Evolutionary conservation across 2,113 vertebrate species (phyloP).

Genomic region (Oriolus oriolus): DNA sequence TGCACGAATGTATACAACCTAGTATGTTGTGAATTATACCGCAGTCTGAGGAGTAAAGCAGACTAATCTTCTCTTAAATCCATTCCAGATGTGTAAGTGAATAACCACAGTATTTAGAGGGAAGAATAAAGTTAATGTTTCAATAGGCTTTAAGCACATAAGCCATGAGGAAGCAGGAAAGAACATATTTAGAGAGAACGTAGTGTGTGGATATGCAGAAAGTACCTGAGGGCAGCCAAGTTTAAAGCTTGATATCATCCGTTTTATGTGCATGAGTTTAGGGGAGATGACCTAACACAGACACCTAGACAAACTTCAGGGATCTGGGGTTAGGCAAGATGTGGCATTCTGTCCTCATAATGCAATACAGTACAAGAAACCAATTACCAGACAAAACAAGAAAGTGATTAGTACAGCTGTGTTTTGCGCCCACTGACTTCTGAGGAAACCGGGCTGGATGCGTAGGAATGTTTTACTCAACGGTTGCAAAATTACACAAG

Average conservation of each 20-base stretch:
- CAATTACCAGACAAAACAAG: background rate
- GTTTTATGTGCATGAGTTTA: background rate
- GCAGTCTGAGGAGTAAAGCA: constrained; percentile 27
- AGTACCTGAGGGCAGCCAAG: background rate
- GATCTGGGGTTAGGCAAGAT: background rate
- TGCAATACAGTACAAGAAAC: background rate
- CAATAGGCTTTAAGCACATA: constrained; percentile 2
- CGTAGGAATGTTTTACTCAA: background rate
- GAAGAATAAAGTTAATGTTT: constrained; percentile 35
- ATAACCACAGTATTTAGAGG: constrained; percentile 20
- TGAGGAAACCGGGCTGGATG: background rate
- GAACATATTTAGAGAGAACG: background rate
- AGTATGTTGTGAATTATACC: constrained; percentile 54
- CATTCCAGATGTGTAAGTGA: constrained; percentile 51
- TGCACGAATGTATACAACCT: constrained; percentile 25
- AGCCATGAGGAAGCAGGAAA: constrained; percentile 10
- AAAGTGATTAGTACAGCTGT: background rate
- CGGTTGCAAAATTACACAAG: background rate
- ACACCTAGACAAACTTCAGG: background rate
- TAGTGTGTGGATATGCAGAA: background rate
- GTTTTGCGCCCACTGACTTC: constrained; percentile 7
- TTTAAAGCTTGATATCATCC: background rate
- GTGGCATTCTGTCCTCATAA: background rate
- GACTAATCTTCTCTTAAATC: constrained; percentile 20
- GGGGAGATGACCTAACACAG: background rate